phyloP scores from a whole-genome alignment of 2,113 vertebrate species.

The Accipiter cooperii region DNA sequence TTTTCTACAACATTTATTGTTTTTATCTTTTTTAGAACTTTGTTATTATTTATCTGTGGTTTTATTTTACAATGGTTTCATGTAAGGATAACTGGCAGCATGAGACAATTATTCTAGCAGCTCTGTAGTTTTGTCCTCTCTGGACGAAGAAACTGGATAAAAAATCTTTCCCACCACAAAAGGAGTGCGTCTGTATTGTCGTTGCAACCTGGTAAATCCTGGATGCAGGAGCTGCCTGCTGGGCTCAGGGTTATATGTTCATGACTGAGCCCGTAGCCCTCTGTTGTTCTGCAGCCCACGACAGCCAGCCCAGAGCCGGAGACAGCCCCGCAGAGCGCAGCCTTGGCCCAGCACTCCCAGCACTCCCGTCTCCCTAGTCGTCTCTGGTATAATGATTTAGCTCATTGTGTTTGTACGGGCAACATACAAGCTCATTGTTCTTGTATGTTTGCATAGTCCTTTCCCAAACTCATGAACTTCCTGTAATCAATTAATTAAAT shows the following conservation, averaged over 20 bases:
- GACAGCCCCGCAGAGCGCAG: neutral
- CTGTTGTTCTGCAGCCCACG: neutral
- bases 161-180: neutral
- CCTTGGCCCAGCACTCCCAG: neutral
- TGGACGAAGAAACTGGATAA: neutral
- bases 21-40: neutral
- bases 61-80: neutral
- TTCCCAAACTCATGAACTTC: slow-evolving; percentile 26
- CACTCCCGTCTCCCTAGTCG: neutral
- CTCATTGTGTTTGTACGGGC: slow-evolving; percentile 21
- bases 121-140: neutral
- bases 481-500: slow-evolving; percentile 37
- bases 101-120: neutral
- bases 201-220: neutral
- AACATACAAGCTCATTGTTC: slow-evolving; percentile 38
- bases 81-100: neutral
- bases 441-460: slow-evolving; percentile 12
- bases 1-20: neutral
- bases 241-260: fast-evolving
- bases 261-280: neutral
- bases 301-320: neutral
- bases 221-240: neutral
- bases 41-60: neutral
- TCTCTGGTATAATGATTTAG: neutral
- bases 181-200: neutral